Percentiles rank a stretch among this genome's conserved stretches.
Conservation (phyloP, 2,113 vertebrate species). For the Salvator merianae region DNA sequence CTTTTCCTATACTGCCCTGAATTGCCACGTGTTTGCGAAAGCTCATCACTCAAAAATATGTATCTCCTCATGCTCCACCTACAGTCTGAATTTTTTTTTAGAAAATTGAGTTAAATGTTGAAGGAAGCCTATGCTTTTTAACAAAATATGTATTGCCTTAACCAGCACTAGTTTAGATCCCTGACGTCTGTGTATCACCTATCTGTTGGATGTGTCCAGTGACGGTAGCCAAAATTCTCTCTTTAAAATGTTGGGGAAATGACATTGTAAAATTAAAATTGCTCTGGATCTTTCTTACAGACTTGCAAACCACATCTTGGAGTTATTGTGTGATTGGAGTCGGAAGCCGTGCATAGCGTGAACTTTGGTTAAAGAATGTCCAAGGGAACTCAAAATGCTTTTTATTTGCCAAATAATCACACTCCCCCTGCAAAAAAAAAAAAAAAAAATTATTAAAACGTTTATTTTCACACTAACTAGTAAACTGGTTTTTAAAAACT, state of each 20-base stretch:
- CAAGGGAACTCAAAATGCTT: background rate
- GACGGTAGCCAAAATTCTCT: slow-evolving; percentile 28
- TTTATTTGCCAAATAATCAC: background rate
- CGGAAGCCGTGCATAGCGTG: background rate
- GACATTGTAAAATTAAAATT: slow-evolving; percentile 65
- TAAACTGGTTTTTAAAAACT: too few species aligned
- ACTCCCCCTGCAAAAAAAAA: too few species aligned
- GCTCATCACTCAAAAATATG: background rate
- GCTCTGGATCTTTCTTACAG: slow-evolving; percentile 54
- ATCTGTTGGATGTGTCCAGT: slow-evolving; percentile 43
- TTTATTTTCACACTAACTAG: background rate
- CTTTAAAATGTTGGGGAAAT: slow-evolving; percentile 43
- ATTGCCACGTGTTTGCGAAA: background rate
- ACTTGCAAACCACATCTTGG: slow-evolving; percentile 26
- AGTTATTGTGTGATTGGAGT: slow-evolving; percentile 11
- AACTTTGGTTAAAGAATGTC: background rate
- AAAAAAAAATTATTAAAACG: background rate
- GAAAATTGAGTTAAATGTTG: background rate
- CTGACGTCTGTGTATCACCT: slow-evolving; percentile 36
- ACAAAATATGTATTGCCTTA: slow-evolving; percentile 29
- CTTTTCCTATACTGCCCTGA: background rate
- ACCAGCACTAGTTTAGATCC: slow-evolving; percentile 13
- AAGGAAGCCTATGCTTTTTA: background rate
- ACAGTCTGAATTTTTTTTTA: background rate
- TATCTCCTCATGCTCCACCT: background rate